Base-by-base conservation (phyloP, 2,797 vertebrate species). In the Tenualosa ilisha region DNA sequence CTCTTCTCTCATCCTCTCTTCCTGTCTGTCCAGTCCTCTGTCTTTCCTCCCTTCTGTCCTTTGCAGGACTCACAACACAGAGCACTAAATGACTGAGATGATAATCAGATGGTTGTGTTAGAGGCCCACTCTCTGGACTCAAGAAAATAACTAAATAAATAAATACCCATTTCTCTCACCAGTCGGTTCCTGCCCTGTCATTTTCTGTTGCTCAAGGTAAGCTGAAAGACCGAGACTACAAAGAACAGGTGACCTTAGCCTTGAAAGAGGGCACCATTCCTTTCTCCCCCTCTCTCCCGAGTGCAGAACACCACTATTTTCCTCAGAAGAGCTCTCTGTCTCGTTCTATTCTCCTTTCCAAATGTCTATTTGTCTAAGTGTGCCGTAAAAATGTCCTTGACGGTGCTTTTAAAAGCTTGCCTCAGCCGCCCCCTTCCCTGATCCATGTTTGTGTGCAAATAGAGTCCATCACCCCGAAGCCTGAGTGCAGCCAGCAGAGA, bases 151-250 rank as follows among this genome's bases (percentile, higher is more conserved):
- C 1, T 46, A 46, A 46, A 46, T 46, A 46, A 46, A 46, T 46
- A 46, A 46, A 46, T 46, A 46, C 51, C 81, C 81, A 83, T 86
- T 88, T 86, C 87, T 85, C 84, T 84, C 84, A 54, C 86, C 72
- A 85, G 86, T 85, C 86, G 83, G 75, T 46, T 83, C 83, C 72
- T 82, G 65, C 86, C 65, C 81, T 85, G 85, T 89, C 82, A 86
- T 86, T 86, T 87, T 84, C 31, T 83, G 72, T 84, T 20, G 81
- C 81, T 86, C 88, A 89, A 88, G 87, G 88, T 85, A 86, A 65
- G 15, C 22, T 37, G 82, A 63, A 56, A 86, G 84, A 53, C 86
- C 85, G 54, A 85, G 54, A 84, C 84, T 84, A 86, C 87, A 84
- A 81, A 83, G 82, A 51, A 50, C 81, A 56, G 81, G 15, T 54